Conservation (phyloP, 2,113 vertebrate species). For the Petaurus breviceps region DNA sequence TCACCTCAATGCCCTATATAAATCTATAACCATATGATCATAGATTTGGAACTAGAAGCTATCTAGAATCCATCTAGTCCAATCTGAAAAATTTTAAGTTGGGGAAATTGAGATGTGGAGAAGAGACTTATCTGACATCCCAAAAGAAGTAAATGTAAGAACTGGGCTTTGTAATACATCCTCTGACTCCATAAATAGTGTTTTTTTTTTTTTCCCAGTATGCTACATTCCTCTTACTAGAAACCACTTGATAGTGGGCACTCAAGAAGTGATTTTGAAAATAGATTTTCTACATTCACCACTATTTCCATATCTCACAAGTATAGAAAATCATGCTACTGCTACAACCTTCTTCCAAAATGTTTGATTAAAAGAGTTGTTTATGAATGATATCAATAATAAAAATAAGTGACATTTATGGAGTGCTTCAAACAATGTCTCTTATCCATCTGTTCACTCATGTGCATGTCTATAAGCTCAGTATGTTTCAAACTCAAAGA, state of each 20-base stretch:
- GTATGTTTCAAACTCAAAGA: background rate
- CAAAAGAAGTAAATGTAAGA: background rate
- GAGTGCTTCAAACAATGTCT: background rate
- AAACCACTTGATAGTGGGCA: background rate
- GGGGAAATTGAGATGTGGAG: background rate
- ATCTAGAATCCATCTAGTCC: background rate
- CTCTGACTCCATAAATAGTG: background rate
- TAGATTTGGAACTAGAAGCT: background rate
- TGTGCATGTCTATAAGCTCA: background rate
- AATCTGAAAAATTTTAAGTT: background rate
- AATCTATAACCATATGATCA: background rate
- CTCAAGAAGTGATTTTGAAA: background rate
- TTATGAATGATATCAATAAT: background rate
- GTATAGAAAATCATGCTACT: background rate
- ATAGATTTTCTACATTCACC: background rate
- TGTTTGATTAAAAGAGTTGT: background rate
- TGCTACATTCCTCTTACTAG: background rate
- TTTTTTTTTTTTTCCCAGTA: background rate
- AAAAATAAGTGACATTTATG: background rate
- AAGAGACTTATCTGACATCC: background rate
- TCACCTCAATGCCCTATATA: background rate
- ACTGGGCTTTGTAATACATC: background rate
- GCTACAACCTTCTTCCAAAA: background rate
- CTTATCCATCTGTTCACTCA: background rate
- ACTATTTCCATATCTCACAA: background rate